Percentiles rank a stretch among this genome's conserved stretches.
Evolutionary conservation across 1,140 invertebrate genomes (phyloP).

Genomic region (Pteromalus puparum): DNA sequence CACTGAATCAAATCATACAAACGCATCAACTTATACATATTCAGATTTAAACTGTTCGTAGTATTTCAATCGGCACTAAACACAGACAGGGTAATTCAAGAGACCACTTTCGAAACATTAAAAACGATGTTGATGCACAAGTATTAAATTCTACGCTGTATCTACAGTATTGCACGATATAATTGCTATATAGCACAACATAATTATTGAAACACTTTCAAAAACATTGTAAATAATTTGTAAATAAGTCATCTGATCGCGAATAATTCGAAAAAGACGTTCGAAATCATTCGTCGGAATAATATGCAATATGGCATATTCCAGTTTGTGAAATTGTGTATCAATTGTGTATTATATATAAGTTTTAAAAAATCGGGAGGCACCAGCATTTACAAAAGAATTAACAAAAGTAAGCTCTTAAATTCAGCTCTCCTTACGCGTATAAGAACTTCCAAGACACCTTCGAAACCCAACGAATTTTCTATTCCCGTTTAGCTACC

Average conservation of each 20-base stretch:
- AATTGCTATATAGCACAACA: constrained; percentile 8
- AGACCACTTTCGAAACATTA: constrained; percentile 33
- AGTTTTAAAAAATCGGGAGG: not conserved
- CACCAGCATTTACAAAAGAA: constrained; percentile 1
- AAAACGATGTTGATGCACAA: constrained; percentile 19
- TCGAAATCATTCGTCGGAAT: not conserved
- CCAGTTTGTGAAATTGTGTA: not conserved
- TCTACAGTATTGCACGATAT: constrained; percentile 3
- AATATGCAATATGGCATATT: not conserved
- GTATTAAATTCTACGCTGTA: not conserved
- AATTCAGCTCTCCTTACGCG: not conserved
- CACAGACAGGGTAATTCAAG: constrained; percentile 27
- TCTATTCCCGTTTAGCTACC: not conserved
- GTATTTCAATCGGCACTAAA: constrained; percentile 29
- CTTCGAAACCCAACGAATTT: constrained; percentile 16
- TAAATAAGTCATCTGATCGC: not conserved
- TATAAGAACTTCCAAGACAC: constrained; percentile 18
- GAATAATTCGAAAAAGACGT: not conserved
- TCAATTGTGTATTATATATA: not conserved
- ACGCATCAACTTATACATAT: not conserved
- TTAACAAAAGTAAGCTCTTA: not conserved
- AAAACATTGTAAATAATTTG: not conserved
- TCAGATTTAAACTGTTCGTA: constrained; percentile 11
- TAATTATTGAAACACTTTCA: not conserved
- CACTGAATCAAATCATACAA: constrained; percentile 5